phyloP scores from a whole-genome alignment of 2,797 vertebrate species.

The Danio albolineatus region DNA sequence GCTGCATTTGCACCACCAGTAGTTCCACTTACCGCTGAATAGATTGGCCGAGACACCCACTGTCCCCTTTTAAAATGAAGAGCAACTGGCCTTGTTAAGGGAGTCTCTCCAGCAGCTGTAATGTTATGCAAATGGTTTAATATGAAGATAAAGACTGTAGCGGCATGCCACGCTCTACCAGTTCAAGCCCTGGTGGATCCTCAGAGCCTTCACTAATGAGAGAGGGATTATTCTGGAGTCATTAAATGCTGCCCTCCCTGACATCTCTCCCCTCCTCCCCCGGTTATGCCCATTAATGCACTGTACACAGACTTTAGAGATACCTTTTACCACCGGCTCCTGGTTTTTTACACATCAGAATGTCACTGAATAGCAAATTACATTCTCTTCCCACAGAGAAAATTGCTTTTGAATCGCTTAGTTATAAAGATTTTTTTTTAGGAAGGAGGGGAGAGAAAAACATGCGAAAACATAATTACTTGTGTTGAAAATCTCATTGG shows the following conservation, averaged over 20 bases:
- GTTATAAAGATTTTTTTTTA: constrained; percentile 84
- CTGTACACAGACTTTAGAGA: constrained; percentile 76
- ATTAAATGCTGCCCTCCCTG: constrained; percentile 84
- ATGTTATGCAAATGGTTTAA: constrained; percentile 88
- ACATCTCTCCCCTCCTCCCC: constrained; percentile 76
- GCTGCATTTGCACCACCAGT: constrained; percentile 67
- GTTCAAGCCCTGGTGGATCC: constrained; percentile 83
- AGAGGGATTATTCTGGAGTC: constrained; percentile 85
- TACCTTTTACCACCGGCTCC: constrained; percentile 80
- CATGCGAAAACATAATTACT: constrained; percentile 83
- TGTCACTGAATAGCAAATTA: constrained; percentile 90
- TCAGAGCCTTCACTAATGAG: constrained; percentile 82
- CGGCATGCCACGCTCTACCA: constrained; percentile 74
- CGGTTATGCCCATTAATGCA: constrained; percentile 80
- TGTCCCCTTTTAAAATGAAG: constrained; percentile 72
- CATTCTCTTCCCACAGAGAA: constrained; percentile 88
- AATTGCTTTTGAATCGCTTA: constrained; percentile 89
- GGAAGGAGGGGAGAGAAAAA: constrained; percentile 66
- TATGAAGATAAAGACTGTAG: constrained; percentile 85
- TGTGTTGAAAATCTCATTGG: constrained; percentile 71
- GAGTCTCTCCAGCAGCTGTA: constrained; percentile 77
- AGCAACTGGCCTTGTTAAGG: constrained; percentile 65
- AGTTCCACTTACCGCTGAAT: constrained; percentile 82
- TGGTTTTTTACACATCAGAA: constrained; percentile 85
- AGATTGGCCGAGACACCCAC: constrained; percentile 82